These are phyloP conservation scores for Nymphalis urticae DNA, from an alignment of 2,888 invertebrate species.

Conservation along the genomic window DNA sequence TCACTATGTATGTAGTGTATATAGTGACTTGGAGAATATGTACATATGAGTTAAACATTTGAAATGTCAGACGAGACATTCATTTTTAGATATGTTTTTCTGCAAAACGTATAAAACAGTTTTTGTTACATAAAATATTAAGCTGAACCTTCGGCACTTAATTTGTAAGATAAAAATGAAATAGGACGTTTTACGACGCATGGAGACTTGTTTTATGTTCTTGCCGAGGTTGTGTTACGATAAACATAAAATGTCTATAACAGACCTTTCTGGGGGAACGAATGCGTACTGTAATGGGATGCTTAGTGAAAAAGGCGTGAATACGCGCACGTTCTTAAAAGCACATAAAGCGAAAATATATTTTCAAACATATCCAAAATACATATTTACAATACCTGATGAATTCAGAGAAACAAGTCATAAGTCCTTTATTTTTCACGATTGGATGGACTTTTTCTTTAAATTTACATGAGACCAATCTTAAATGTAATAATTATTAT, in stretches of 20 bases:
- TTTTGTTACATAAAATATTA: constrained; percentile 18
- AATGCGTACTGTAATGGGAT: not conserved
- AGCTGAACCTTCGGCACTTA: constrained; percentile 24
- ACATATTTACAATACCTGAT: too few species aligned
- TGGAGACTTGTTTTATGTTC: constrained; percentile 22
- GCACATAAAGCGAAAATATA: not conserved
- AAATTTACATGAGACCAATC: too few species aligned
- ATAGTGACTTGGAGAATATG: too few species aligned
- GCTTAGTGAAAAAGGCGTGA: not conserved
- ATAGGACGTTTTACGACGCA: constrained; percentile 23
- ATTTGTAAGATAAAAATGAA: constrained; percentile 26
- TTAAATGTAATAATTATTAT: too few species aligned
- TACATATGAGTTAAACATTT: too few species aligned
- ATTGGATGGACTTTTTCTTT: too few species aligned
- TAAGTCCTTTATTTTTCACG: too few species aligned
- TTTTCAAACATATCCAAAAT: too few species aligned
- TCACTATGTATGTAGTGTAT: too few species aligned
- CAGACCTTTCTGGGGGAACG: constrained; percentile 7
- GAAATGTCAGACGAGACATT: not conserved
- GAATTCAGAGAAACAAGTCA: too few species aligned
- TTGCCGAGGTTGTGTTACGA: constrained; percentile 20
- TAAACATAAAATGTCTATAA: constrained; percentile 14
- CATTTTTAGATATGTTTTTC: not conserved
- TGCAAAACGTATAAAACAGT: constrained; percentile 1
- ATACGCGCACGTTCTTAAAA: not conserved